Evolutionary conservation across 2,797 vertebrate genomes (phyloP), one percentile per base, ranked within the genome.

Genomic region (Enteromius afrohamiltoni): DNA sequence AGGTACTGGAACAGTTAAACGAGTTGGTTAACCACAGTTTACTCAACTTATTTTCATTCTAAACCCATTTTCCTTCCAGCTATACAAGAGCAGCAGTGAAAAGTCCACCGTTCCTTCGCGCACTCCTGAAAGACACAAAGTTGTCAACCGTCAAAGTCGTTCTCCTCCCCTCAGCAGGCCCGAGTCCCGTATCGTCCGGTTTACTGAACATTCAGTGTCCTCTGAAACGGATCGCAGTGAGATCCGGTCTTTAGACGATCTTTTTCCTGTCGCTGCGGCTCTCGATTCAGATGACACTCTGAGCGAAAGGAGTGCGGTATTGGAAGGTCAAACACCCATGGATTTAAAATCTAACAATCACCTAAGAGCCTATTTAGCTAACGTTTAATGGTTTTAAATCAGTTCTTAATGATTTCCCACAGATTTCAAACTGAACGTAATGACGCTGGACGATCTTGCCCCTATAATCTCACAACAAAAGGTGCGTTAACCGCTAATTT

Each of bases 391-490:
- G 14, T 65, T 17, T 69, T 47, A 62, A 3, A 17, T 75, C 6
- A 3, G 7, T 29, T 6, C 55, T 23, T 42, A 2, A 14, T 16
- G 40, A 51, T 51, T 60, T 82, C 45, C 49, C 60, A 2, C 58
- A 62, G 97, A 94, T 73, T 97, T 97, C 88, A 94, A 92, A 87
- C 83, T 95, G 16, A 97, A 98, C 55, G 80, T 98, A 70, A 89
- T 96, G 91, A 95, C 94, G 19, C 89, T 98, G 13, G 96, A 98
- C 7, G 95, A 97, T 34, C 81, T 98, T 80, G 89, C 81, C 11
- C 92, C 95, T 21, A 81, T 83, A 58, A 3, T 8, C 1, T 17
- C 68, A 70, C 70, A 21, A 80, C 68, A 88, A 21, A 21, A 91
- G 91, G 93, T 93, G 34, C 40, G 45, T 37, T 51, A 5, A 67